Percentiles rank a stretch among this genome's conserved stretches.
phyloP scores from a whole-genome alignment of 2,113 vertebrate species.

The Amazona vittata region DNA sequence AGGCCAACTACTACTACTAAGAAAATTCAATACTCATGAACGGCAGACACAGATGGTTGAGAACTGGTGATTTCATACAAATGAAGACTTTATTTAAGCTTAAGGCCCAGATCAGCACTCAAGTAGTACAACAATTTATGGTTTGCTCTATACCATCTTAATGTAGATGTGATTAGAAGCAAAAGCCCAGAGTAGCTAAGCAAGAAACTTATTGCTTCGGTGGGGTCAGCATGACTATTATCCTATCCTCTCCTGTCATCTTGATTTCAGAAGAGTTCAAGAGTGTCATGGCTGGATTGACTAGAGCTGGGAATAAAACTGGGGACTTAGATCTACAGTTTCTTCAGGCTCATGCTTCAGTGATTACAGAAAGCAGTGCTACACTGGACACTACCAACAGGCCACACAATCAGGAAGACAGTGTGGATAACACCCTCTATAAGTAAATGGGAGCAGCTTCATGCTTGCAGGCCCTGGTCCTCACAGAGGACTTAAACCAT shows the following conservation, averaged over 20 bases:
- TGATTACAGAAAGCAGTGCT: neutral
- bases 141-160: neutral
- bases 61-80: neutral
- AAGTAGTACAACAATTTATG: neutral
- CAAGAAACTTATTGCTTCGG: neutral
- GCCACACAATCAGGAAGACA: neutral
- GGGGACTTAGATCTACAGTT: neutral
- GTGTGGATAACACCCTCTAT: neutral
- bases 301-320: neutral
- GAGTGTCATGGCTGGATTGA: neutral
- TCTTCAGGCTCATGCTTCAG: neutral
- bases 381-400: neutral
- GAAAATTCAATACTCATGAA: neutral
- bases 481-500: neutral
- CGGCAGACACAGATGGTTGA: neutral
- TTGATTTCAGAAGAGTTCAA: neutral
- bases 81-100: neutral
- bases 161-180: neutral
- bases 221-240: neutral
- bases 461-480: neutral
- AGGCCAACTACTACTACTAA: neutral
- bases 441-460: neutral
- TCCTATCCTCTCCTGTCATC: neutral
- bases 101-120: neutral
- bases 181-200: neutral